Evolutionary conservation across 2,113 vertebrate species (phyloP).

Genomic region (Dipodomys merriami): DNA sequence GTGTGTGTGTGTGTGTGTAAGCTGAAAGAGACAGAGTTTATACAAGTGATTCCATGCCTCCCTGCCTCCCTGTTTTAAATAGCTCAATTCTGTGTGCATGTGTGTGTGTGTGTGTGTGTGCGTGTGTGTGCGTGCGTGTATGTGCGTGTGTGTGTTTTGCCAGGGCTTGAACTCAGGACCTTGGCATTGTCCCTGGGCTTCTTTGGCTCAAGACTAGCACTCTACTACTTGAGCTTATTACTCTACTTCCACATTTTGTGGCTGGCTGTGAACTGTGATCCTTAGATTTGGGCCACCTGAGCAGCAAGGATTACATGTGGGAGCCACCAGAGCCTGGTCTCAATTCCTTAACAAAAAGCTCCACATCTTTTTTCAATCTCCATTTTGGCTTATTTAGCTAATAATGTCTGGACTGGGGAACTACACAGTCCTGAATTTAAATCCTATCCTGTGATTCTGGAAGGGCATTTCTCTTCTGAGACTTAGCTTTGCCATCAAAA

Average conservation of each 20-base stretch:
- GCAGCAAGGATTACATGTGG: too few species aligned
- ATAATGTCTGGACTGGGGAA: background rate
- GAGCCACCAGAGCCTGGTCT: too few species aligned
- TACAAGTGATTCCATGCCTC: background rate
- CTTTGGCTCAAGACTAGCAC: too few species aligned
- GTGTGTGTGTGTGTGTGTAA: background rate
- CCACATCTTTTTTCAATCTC: background rate
- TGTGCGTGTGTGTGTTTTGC: too few species aligned
- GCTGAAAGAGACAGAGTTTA: background rate
- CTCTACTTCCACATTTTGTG: too few species aligned
- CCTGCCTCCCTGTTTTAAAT: background rate
- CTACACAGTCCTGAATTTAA: conserved; percentile 20
- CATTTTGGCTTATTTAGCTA: background rate
- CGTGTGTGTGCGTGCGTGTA: too few species aligned
- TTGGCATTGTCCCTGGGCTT: too few species aligned
- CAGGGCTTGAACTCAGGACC: too few species aligned
- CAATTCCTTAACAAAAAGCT: background rate
- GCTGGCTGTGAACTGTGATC: too few species aligned
- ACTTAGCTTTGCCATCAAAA: conserved; percentile 16
- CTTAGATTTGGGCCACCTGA: too few species aligned
- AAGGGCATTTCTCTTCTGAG: background rate
- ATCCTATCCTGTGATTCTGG: conserved; percentile 26
- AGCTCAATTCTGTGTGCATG: background rate
- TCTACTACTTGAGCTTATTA: too few species aligned
- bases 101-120: too few species aligned